Percentiles rank a stretch among this genome's conserved stretches.
Evolutionary conservation across 1,140 invertebrate species (phyloP).

Genomic region (Eumaeus atala): DNA sequence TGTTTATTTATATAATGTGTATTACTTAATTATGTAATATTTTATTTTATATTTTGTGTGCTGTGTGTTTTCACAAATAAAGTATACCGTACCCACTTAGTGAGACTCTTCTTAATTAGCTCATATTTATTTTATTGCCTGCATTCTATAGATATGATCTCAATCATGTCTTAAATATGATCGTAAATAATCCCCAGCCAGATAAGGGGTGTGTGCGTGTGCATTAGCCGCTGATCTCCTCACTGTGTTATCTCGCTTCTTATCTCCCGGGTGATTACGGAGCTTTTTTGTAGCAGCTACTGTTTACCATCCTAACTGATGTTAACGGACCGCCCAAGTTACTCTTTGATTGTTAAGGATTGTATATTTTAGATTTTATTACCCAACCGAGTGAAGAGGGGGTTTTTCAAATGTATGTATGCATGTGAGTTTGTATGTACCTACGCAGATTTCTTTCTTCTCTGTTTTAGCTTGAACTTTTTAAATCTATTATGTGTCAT

Average conservation of each 20-base stretch:
- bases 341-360: background rate
- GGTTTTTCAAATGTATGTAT: too few relatives aligned
- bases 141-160: slow-evolving; percentile 6
- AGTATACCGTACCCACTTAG: too few relatives aligned
- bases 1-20: too few relatives aligned
- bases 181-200: slow-evolving; percentile 1
- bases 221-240: slow-evolving; percentile 6
- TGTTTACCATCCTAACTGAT: slow-evolving; percentile 3
- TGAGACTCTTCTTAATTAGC: background rate
- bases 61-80: too few relatives aligned
- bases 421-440: too few relatives aligned
- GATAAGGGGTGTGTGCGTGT: slow-evolving; percentile 1
- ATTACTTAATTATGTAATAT: too few relatives aligned
- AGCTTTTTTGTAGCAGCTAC: slow-evolving; percentile 6
- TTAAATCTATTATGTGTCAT: too few relatives aligned
- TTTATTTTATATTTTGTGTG: too few relatives aligned
- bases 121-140: slow-evolving; percentile 1
- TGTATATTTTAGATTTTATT: too few relatives aligned
- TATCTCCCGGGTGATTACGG: slow-evolving; percentile 4
- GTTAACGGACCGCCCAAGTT: slow-evolving; percentile 6
- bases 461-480: too few relatives aligned
- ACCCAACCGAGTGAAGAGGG: too few relatives aligned
- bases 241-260: slow-evolving; percentile 1
- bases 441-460: too few relatives aligned
- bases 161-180: slow-evolving; percentile 12